These are phyloP conservation scores for Oikopleura albicans DNA, from an alignment of 23 tunicate genomes.

Conservation along the genomic window DNA sequence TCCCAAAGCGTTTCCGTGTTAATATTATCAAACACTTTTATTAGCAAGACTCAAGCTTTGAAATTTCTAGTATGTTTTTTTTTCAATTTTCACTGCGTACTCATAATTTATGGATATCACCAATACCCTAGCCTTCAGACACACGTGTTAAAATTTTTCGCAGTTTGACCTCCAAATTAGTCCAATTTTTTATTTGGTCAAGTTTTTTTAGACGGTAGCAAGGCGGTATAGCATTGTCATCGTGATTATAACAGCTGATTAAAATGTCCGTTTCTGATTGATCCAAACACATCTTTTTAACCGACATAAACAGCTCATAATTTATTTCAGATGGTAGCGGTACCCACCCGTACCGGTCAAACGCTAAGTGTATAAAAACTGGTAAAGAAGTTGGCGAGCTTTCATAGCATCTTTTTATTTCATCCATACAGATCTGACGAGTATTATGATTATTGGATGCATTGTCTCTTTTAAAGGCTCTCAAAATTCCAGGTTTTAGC, in stretches of 20 bases:
- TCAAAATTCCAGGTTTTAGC: too few species aligned
- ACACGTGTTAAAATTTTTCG: too few species aligned
- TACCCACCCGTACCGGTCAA: background rate
- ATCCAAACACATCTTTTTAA: too few species aligned
- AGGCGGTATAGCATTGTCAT: background rate
- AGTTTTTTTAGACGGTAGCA: background rate
- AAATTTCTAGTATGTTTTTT: too few species aligned
- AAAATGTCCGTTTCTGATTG: background rate
- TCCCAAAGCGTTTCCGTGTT: too few species aligned
- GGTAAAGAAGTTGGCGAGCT: background rate
- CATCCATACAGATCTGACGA: background rate
- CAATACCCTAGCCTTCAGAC: too few species aligned
- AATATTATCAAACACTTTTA: too few species aligned
- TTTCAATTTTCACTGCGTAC: too few species aligned
- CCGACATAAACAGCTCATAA: background rate
- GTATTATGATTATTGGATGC: background rate
- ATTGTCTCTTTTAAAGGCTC: too few species aligned
- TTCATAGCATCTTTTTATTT: background rate
- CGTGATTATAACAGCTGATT: background rate
- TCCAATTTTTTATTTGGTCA: background rate
- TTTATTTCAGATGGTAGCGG: background rate
- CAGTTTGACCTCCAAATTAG: background rate
- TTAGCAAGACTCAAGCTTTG: too few species aligned
- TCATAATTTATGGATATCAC: too few species aligned
- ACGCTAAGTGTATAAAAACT: background rate